phyloP scores from a whole-genome alignment of 2,797 vertebrate genomes.

The Peromyscus nudipes region DNA sequence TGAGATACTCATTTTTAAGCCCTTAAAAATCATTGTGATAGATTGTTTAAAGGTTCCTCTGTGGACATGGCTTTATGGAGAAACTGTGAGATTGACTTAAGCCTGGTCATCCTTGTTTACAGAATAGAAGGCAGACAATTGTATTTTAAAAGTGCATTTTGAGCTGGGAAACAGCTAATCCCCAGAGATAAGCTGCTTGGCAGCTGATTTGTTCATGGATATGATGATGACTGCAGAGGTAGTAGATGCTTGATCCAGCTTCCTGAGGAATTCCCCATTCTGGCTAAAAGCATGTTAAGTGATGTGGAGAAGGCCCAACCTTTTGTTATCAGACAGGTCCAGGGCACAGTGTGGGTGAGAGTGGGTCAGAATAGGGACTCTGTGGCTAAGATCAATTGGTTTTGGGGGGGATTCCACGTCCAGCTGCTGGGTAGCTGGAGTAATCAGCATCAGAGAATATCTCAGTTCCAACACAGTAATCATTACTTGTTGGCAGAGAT shows the following conservation, averaged over 20 bases:
- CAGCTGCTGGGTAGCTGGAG: constrained; percentile 61
- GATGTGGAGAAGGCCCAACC: neutral
- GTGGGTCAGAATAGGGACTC: constrained; percentile 66
- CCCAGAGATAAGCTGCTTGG: neutral
- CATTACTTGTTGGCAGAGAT: constrained; percentile 78
- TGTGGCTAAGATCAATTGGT: constrained; percentile 6
- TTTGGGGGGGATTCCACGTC: constrained; percentile 65
- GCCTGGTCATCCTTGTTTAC: neutral
- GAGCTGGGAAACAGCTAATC: neutral
- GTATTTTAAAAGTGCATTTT: constrained; percentile 29
- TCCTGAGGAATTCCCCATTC: constrained; percentile 29
- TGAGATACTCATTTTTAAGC: neutral
- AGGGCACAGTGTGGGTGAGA: neutral
- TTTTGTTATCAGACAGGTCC: neutral
- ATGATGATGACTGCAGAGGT: neutral
- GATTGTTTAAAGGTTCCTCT: constrained; percentile 7
- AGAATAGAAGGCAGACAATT: constrained; percentile 47
- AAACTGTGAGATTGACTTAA: neutral
- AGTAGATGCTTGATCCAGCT: constrained; percentile 16
- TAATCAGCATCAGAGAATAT: constrained; percentile 49
- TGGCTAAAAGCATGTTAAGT: neutral
- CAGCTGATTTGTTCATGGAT: neutral
- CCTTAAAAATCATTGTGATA: constrained; percentile 20
- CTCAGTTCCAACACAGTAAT: constrained; percentile 58
- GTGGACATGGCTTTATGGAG: neutral